Conservation (phyloP, 1,140 invertebrate genomes). For the Drosophila seguyi region DNA sequence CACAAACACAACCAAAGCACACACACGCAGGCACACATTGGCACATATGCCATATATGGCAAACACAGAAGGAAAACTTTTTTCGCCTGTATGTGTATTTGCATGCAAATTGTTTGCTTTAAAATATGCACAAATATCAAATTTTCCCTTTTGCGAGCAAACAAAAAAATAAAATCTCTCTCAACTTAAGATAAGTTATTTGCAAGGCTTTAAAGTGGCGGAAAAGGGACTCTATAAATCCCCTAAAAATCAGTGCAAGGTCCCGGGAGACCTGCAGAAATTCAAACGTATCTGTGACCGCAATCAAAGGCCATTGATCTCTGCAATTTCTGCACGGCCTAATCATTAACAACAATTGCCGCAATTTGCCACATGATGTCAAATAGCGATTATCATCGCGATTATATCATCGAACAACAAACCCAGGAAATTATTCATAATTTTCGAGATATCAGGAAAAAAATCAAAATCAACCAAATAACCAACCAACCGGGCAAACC, state of each 20-base stretch:
- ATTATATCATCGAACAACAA: constrained; percentile 63
- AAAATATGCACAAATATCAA: constrained; percentile 77
- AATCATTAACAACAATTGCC: constrained; percentile 83
- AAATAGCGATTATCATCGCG: constrained; percentile 49
- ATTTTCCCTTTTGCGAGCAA: constrained; percentile 23
- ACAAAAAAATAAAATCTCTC: constrained; percentile 22
- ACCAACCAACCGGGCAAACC: constrained; percentile 4
- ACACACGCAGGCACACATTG: not conserved
- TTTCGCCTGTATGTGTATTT: constrained; percentile 64
- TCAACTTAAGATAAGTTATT: constrained; percentile 37
- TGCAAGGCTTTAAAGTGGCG: constrained; percentile 15
- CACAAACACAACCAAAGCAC: constrained; percentile 49
- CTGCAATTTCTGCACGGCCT: constrained; percentile 54
- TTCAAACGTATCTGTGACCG: constrained; percentile 40
- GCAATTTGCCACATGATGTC: constrained; percentile 71
- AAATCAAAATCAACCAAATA: not conserved
- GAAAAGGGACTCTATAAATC: constrained; percentile 1
- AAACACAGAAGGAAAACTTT: constrained; percentile 56
- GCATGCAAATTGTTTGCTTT: constrained; percentile 81
- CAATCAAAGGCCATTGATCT: constrained; percentile 81
- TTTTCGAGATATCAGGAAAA: constrained; percentile 40
- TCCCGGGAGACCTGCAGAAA: constrained; percentile 35
- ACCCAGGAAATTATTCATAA: constrained; percentile 72
- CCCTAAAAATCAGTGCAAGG: not conserved
- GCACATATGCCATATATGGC: constrained; percentile 54